Base-by-base conservation (phyloP, 2,797 vertebrate species). In the Chiroxiphia lanceolata region DNA sequence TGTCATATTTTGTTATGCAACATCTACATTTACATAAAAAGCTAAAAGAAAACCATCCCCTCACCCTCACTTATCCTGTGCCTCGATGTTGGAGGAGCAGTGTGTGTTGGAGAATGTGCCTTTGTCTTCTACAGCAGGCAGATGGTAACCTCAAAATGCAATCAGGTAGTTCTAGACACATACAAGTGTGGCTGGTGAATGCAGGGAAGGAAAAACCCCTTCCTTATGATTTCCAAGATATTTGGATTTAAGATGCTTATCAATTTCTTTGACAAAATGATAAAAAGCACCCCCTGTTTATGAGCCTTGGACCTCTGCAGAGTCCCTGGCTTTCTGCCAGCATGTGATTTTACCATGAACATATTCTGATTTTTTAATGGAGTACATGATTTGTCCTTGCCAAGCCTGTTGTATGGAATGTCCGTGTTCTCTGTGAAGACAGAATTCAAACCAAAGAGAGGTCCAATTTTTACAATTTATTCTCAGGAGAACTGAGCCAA, bases 401-500 rank as follows among this genome's bases (percentile, higher is more conserved):
- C 84, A 72, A 86, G 87, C 25, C 20, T 71, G 42, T 87, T 1
- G 0, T 31, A 40, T 23, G 57, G 57, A 93, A 89, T 27, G 31
- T 40, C 74, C 7, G 0, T 64, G 61, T 51, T 72, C 77, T 59
- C 57, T 38, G 42, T 19, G 54, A 86, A 86, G 84, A 67, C 81
- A 92, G 48, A 88, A 93, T 65, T 92, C 53, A 87, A 89, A 78
- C 40, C 47, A 82, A 95, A 82, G 51, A 86, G n/a, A 93, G 76
- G 80, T 79, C 87, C 33, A 91, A 76, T 72, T 96, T 92, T 81
- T 68, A 76, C 80, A 83, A 81, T 85, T 95, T 93, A 92, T 78
- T 95, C 84, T 91, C 81, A 78, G 8, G 61, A 93, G 67, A 79
- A 51, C 47, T 34, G 50, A 91, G 92, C 84, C 95, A 96, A 96